phyloP scores from a whole-genome alignment of 2,113 vertebrate species.

The Tyrannus savana region DNA sequence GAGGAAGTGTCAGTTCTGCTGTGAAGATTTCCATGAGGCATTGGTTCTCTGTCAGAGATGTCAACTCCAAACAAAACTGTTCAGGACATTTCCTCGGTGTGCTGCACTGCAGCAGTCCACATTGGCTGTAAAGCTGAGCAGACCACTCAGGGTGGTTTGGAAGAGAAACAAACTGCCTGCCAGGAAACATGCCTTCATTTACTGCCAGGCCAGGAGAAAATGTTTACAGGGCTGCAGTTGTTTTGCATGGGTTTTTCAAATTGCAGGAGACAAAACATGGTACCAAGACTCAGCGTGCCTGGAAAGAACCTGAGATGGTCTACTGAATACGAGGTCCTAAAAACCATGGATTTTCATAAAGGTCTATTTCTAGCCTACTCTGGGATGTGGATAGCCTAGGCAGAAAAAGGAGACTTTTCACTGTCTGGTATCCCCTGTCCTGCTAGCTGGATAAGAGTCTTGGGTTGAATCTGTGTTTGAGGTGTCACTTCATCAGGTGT shows the following conservation, averaged over 20 bases:
- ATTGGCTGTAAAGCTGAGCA: not conserved
- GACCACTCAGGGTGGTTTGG: not conserved
- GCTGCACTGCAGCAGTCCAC: not conserved
- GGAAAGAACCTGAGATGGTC: not conserved
- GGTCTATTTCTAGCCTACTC: not conserved
- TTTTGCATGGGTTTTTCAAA: not conserved
- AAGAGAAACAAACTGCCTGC: not conserved
- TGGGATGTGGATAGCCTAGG: not conserved
- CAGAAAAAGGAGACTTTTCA: fast-evolving
- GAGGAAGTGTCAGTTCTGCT: not conserved
- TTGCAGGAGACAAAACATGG: not conserved
- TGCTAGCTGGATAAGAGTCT: not conserved
- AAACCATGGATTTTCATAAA: not conserved
- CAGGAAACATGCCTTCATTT: not conserved
- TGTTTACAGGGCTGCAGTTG: not conserved
- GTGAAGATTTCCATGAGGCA: not conserved
- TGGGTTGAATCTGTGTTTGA: not conserved
- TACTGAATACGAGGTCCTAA: not conserved
- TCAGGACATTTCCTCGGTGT: not conserved
- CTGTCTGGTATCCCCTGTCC: not conserved
- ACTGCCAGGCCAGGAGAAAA: not conserved
- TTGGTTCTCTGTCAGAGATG: not conserved
- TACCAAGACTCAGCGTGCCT: not conserved
- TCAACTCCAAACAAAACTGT: not conserved
- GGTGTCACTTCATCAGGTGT: not conserved